These are phyloP conservation scores for Synergus umbraculus DNA, from an alignment of 2,888 invertebrate genomes.

Conservation along the genomic window DNA sequence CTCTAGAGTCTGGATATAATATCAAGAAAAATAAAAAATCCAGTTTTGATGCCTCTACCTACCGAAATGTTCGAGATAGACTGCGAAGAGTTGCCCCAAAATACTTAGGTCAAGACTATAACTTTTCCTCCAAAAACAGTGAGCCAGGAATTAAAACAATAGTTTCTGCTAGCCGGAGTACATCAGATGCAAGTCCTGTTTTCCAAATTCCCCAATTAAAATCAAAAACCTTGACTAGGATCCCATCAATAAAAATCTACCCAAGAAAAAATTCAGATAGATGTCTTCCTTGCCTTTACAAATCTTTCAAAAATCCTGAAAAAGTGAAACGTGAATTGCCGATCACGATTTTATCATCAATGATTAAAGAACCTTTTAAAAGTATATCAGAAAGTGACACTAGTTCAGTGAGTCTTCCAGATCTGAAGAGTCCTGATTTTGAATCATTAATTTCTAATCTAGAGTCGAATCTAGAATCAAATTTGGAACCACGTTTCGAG, in stretches of 20 bases:
- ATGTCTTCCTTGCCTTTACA: constrained; percentile 70
- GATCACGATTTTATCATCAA: constrained; percentile 16
- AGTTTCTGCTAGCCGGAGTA: constrained; percentile 56
- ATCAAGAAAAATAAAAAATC: not conserved
- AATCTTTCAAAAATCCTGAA: constrained; percentile 50
- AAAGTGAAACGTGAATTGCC: constrained; percentile 45
- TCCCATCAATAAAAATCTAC: constrained; percentile 65
- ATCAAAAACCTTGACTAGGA: constrained; percentile 53
- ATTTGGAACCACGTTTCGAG: not conserved
- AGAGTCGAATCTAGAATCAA: not conserved
- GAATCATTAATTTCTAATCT: not conserved
- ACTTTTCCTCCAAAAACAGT: not conserved
- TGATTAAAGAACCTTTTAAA: constrained; percentile 17
- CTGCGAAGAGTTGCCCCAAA: constrained; percentile 5
- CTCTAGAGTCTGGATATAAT: not conserved
- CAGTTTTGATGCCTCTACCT: not conserved
- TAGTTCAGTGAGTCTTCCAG: constrained; percentile 47
- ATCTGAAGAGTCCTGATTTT: constrained; percentile 37
- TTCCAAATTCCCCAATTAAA: constrained; percentile 46
- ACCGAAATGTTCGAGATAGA: constrained; percentile 39
- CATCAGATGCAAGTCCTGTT: constrained; percentile 54
- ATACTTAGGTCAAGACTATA: constrained; percentile 2
- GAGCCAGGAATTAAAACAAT: constrained; percentile 49
- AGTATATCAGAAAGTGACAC: constrained; percentile 50
- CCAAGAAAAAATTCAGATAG: constrained; percentile 66